A percentile compares a stretch with the other conserved stretches of the same genome.
These are phyloP conservation scores for Diachasma alloeum DNA, from an alignment of 1,140 invertebrate species.

Conservation along the genomic window DNA sequence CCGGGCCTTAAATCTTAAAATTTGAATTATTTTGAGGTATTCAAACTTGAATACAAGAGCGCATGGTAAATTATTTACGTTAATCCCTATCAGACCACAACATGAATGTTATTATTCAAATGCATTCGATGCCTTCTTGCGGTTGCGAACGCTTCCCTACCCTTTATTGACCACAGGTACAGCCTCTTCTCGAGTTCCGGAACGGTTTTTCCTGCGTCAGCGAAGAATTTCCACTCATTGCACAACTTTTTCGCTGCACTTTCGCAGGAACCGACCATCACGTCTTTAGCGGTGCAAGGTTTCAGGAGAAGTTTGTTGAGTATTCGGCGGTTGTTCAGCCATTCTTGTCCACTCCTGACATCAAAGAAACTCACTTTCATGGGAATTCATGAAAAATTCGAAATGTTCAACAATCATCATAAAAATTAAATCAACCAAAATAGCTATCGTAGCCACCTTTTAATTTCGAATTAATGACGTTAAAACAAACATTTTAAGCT, in stretches of 20 bases:
- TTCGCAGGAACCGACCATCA: constrained; percentile 64
- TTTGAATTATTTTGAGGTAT: no score
- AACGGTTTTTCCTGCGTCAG: constrained; percentile 37
- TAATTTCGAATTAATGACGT: no score
- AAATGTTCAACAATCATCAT: no score
- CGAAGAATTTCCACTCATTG: constrained; percentile 57
- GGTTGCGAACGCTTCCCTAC: constrained; percentile 53
- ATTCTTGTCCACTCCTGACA: constrained; percentile 79
- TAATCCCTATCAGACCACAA: no score
- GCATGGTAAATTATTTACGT: no score
- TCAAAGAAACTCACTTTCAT: constrained; percentile 6
- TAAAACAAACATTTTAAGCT: no score
- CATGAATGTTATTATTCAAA: no score
- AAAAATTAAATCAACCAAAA: no score
- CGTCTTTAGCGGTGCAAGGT: constrained; percentile 56
- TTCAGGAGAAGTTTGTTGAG: constrained; percentile 78
- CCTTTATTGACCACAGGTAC: constrained; percentile 80
- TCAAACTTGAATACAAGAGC: no score
- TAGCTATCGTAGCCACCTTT: no score
- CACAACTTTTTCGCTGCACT: constrained; percentile 63
- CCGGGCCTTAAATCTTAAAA: no score
- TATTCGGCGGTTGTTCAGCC: constrained; percentile 73
- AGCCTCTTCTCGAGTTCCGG: constrained; percentile 73
- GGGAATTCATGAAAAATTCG: no score
- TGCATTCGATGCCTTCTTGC: background rate